Conservation (phyloP, 1,140 invertebrate species). For the Bombus fervidus region DNA sequence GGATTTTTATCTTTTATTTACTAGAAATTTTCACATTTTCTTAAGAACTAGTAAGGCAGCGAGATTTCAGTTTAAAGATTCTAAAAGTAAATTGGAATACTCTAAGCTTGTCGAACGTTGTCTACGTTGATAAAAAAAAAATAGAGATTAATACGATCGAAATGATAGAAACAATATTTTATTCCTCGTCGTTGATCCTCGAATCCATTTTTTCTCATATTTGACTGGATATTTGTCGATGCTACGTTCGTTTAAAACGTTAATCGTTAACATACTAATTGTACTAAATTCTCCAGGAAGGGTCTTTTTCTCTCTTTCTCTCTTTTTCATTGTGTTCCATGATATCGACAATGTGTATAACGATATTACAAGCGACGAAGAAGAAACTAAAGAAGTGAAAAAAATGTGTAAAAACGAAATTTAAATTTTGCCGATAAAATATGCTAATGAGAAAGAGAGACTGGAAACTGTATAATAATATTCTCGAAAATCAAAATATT, state of each 20-base stretch:
- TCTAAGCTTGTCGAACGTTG: no score
- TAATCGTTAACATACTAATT: not conserved
- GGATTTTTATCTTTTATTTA: not conserved
- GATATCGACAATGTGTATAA: not conserved
- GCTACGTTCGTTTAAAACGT: not conserved
- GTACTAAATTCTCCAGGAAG: not conserved
- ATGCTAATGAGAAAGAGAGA: slow-evolving; percentile 15
- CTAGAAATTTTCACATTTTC: not conserved
- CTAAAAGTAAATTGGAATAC: not conserved
- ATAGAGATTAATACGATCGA: not conserved
- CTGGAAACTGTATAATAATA: slow-evolving; percentile 23
- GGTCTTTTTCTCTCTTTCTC: not conserved
- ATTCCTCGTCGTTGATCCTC: not conserved
- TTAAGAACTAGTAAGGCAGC: not conserved
- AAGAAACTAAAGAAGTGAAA: not conserved
- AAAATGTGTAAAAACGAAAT: not conserved
- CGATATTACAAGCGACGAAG: not conserved
- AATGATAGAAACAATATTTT: not conserved
- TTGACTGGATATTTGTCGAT: not conserved
- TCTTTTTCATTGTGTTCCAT: not conserved
- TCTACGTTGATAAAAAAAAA: no score
- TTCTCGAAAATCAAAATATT: slow-evolving; percentile 37
- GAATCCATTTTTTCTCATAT: not conserved
- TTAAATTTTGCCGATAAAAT: not conserved
- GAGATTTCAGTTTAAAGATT: not conserved